Evolutionary conservation across 2,888 invertebrate genomes (phyloP).

Genomic region (Leucania comma): DNA sequence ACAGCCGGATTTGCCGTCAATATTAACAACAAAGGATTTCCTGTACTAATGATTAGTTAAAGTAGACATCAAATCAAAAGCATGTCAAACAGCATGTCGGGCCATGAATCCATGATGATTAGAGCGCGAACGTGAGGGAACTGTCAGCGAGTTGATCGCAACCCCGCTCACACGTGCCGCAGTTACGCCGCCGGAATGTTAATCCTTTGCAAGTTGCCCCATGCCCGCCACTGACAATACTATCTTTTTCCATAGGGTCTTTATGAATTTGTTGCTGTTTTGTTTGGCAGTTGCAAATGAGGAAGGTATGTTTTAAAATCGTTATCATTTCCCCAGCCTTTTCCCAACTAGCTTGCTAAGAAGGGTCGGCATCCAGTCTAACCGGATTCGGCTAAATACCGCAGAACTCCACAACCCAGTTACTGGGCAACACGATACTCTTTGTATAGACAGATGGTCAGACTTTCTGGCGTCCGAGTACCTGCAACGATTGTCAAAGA

Average conservation of each 20-base stretch:
- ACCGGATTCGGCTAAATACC: no score
- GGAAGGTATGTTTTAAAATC: no score
- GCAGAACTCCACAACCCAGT: no score
- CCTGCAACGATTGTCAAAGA: no score
- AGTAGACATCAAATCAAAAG: slow-evolving; percentile 46
- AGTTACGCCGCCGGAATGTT: slow-evolving; percentile 75
- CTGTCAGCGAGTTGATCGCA: slow-evolving; percentile 66
- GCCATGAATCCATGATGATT: slow-evolving; percentile 59
- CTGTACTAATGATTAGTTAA: slow-evolving; percentile 25
- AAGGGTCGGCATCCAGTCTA: no score
- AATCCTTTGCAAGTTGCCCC: slow-evolving; percentile 48
- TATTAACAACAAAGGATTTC: slow-evolving; percentile 38
- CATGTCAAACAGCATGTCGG: slow-evolving; percentile 49
- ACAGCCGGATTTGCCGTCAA: slow-evolving; percentile 14
- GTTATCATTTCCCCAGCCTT: no score
- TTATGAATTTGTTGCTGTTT: slow-evolving; percentile 6
- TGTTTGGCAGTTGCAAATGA: background rate
- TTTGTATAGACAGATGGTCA: no score
- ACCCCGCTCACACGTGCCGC: slow-evolving; percentile 73
- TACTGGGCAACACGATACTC: no score
- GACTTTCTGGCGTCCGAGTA: no score
- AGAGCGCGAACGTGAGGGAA: slow-evolving; percentile 61
- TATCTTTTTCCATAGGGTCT: slow-evolving; percentile 20
- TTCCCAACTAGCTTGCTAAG: no score
- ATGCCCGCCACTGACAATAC: slow-evolving; percentile 28